Conservation (phyloP, 1,140 invertebrate species). For the Limonius californicus region DNA sequence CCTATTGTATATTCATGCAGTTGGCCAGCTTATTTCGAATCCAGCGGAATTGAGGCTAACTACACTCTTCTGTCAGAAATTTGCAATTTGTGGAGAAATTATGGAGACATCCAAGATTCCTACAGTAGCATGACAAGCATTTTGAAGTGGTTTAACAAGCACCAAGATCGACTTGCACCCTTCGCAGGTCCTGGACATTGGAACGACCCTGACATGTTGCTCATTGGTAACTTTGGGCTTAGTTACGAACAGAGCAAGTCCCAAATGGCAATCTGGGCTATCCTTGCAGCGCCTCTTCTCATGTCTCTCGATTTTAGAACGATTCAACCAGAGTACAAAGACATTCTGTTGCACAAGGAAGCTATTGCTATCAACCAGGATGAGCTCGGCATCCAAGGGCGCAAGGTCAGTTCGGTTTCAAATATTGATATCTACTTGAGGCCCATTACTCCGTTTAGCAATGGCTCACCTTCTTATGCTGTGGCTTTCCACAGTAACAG, state of each 20-base stretch:
- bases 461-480: conserved; percentile 49
- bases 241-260: conserved; percentile 76
- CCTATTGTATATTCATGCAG: conserved; percentile 86
- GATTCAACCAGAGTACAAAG: conserved; percentile 68
- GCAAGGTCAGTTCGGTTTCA: conserved; percentile 32
- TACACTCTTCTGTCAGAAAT: conserved; percentile 62
- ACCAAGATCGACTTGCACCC: conserved; percentile 66
- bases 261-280: conserved; percentile 90
- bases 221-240: conserved; percentile 84
- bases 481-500: conserved; percentile 55
- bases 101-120: conserved; percentile 81
- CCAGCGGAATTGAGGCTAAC: conserved; percentile 52
- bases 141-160: conserved; percentile 73
- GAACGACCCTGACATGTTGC: conserved; percentile 90
- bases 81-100: conserved; percentile 89
- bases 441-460: conserved; percentile 45
- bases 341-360: conserved; percentile 72
- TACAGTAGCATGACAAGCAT: conserved; percentile 70
- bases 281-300: conserved; percentile 82
- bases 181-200: conserved; percentile 81
- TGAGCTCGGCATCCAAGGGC: conserved; percentile 66
- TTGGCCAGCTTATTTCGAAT: conserved; percentile 78
- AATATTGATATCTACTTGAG: conserved; percentile 52
- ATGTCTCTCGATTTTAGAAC: conserved; percentile 81
- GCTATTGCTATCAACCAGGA: conserved; percentile 84